Conservation (phyloP, 2,888 invertebrate genomes). For the Lithophane semibrunnea region DNA sequence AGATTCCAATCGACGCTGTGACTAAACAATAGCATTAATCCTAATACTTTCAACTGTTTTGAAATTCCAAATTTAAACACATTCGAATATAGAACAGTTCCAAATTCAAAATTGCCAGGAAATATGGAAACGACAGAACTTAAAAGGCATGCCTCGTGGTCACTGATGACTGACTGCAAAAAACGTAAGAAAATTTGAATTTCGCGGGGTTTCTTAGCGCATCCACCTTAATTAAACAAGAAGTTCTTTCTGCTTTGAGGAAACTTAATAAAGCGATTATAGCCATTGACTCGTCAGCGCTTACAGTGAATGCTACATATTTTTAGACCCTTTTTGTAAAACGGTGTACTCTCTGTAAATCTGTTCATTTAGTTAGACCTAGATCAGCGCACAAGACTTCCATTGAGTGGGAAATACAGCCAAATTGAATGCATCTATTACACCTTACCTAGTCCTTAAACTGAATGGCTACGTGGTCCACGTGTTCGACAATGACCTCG, state of each 20-base stretch:
- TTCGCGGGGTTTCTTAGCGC: no score
- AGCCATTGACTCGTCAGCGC: neutral
- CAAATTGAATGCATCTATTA: conserved; percentile 38
- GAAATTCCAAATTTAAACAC: no score
- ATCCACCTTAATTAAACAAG: no score
- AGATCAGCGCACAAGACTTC: neutral
- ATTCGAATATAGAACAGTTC: no score
- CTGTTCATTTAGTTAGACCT: conserved; percentile 16
- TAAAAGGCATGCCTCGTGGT: no score
- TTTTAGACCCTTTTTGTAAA: neutral
- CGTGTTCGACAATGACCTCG: conserved; percentile 57
- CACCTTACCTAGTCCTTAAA: conserved; percentile 22
- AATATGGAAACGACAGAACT: no score
- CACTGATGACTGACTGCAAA: no score
- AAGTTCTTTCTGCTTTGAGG: neutral
- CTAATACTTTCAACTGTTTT: no score
- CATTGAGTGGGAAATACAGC: conserved; percentile 19
- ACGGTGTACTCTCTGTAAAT: neutral
- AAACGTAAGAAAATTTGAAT: no score
- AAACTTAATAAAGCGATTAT: neutral
- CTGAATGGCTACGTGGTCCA: conserved; percentile 42
- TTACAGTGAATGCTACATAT: neutral
- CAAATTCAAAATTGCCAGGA: no score
- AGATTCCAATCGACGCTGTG: no score
- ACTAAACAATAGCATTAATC: no score